Evolutionary conservation across 2,888 invertebrate genomes (phyloP).

Genomic region (Drosophila cognata): DNA sequence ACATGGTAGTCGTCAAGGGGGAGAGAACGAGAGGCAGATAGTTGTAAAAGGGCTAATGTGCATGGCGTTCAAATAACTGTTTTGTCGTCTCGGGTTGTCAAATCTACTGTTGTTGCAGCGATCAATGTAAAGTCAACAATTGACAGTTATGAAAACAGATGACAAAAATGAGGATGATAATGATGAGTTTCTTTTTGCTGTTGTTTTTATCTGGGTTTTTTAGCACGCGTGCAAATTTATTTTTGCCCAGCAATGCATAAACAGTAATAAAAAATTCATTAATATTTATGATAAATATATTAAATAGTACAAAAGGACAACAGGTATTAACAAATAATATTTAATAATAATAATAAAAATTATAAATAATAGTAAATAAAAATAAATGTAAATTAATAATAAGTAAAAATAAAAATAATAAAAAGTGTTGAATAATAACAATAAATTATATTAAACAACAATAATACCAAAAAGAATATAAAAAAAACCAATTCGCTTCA

Average conservation of each 20-base stretch:
- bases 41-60: slow-evolving; percentile 46
- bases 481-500: slow-evolving; percentile 2
- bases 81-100: slow-evolving; percentile 32
- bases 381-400: not conserved
- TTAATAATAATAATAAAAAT: not conserved
- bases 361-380: not conserved
- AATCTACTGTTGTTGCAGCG: slow-evolving; percentile 45
- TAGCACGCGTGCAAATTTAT: slow-evolving; percentile 29
- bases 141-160: slow-evolving; percentile 80
- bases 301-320: not conserved
- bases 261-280: not conserved
- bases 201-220: slow-evolving; percentile 11
- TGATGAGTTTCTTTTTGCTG: slow-evolving; percentile 25
- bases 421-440: not conserved
- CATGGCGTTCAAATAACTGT: slow-evolving; percentile 60
- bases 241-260: not conserved
- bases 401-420: not conserved
- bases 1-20: not conserved
- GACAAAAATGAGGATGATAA: slow-evolving; percentile 65
- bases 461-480: not conserved
- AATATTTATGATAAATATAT: not conserved
- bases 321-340: not conserved
- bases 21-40: not conserved
- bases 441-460: not conserved
- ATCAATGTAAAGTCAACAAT: slow-evolving; percentile 74